Conservation (phyloP, 2,888 invertebrate genomes). For the Harpalus rubripes region DNA sequence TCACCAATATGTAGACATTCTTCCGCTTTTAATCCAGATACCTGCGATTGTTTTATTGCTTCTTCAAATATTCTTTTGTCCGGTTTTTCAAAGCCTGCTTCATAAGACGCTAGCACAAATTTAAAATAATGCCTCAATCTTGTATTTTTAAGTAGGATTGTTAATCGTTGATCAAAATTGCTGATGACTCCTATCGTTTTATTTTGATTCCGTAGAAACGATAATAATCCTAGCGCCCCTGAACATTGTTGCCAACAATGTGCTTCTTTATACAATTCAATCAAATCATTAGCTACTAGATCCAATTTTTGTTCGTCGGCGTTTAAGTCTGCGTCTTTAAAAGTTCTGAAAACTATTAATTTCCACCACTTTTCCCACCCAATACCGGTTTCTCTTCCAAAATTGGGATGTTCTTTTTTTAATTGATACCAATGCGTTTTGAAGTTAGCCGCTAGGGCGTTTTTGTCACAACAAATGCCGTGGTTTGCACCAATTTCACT, state of each 20-base stretch:
- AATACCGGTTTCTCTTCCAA: constrained; percentile 84
- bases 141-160: constrained; percentile 83
- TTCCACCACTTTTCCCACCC: constrained; percentile 93
- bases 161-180: constrained; percentile 92
- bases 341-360: constrained; percentile 83
- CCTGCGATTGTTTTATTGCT: constrained; percentile 79
- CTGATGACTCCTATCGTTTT: constrained; percentile 88
- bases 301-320: constrained; percentile 76
- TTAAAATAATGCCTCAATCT: constrained; percentile 86
- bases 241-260: constrained; percentile 87
- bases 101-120: constrained; percentile 90
- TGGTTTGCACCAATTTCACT: constrained; percentile 84
- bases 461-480: constrained; percentile 83
- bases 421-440: constrained; percentile 83
- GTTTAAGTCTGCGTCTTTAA: constrained; percentile 79
- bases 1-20: constrained; percentile 93
- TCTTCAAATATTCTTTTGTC: constrained; percentile 84
- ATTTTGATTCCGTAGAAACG: constrained; percentile 79
- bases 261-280: constrained; percentile 85
- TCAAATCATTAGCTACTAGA: constrained; percentile 80
- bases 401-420: constrained; percentile 88
- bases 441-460: constrained; percentile 82
- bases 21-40: constrained; percentile 77
- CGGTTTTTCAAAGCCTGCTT: constrained; percentile 87
- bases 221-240: constrained; percentile 83